phyloP scores from a whole-genome alignment of 2,888 invertebrate species.

The Ormyrus thymus region DNA sequence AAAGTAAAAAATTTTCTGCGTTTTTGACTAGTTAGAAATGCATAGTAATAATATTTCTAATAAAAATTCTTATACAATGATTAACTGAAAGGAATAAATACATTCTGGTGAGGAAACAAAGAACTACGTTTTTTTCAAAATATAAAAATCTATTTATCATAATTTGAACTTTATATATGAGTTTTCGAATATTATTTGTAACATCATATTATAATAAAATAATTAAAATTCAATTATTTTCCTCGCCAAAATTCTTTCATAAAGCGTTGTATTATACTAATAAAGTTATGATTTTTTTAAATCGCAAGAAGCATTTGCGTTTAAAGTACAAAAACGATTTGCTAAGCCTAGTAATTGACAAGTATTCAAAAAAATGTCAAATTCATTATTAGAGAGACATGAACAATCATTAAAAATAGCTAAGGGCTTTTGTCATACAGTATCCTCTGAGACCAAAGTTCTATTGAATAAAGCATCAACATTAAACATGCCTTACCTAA shows the following conservation, averaged over 20 bases:
- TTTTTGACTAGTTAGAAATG: conserved; percentile 28
- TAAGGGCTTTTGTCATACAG: conserved; percentile 21
- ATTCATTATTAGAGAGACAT: conserved; percentile 34
- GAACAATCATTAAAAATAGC: conserved; percentile 31
- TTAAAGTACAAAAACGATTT: conserved; percentile 45
- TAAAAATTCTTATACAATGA: not conserved
- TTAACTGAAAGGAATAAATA: not conserved
- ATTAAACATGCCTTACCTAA: conserved; percentile 38
- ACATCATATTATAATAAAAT: conserved; percentile 22
- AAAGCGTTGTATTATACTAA: conserved; percentile 17
- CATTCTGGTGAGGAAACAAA: conserved; percentile 31
- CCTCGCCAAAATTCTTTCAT: conserved; percentile 28
- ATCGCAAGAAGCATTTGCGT: conserved; percentile 32
- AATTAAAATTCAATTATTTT: conserved; percentile 24
- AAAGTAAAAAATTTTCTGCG: conserved; percentile 10
- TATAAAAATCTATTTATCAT: conserved; percentile 38
- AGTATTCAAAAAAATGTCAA: conserved; percentile 21
- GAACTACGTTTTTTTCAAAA: conserved; percentile 18
- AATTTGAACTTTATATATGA: conserved; percentile 25
- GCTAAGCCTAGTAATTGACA: conserved; percentile 38
- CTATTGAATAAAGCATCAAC: conserved; percentile 33
- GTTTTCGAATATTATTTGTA: conserved; percentile 34
- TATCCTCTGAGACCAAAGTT: conserved; percentile 47
- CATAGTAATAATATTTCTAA: conserved; percentile 3
- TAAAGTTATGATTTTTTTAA: conserved; percentile 16